phyloP scores from a whole-genome alignment of 1,140 invertebrate species.

The Caenorhabditis briggsae region DNA sequence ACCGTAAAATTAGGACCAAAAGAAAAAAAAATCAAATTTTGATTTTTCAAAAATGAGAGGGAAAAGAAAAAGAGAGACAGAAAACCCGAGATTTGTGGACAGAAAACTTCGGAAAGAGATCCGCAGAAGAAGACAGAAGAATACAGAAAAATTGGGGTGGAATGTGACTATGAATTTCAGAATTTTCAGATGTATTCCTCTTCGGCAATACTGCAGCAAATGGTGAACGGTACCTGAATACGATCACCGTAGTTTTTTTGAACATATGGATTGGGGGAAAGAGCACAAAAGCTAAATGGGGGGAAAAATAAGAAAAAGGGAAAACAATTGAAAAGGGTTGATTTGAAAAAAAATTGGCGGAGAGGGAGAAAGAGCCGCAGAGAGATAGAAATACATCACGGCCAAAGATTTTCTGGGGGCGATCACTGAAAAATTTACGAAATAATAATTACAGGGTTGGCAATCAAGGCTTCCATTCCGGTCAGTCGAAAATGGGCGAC shows the following conservation, averaged over 20 bases:
- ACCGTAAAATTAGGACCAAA: background rate
- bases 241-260: background rate
- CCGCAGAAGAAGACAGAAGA: constrained; percentile 1
- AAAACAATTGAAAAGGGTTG: background rate
- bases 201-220: constrained; percentile 56
- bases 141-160: background rate
- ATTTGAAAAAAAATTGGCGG: background rate
- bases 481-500: no score
- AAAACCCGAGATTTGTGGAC: background rate
- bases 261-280: background rate
- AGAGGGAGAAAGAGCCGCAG: constrained; percentile 33
- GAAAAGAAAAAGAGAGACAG: background rate
- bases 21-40: background rate
- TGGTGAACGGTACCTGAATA: constrained; percentile 52
- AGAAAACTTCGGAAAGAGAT: constrained; percentile 49
- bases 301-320: background rate
- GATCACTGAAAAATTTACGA: constrained; percentile 23
- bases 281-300: constrained; percentile 1
- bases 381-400: constrained; percentile 34
- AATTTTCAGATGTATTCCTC: constrained; percentile 39
- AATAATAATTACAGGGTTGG: background rate
- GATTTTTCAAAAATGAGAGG: no score
- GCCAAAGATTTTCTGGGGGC: background rate
- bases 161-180: background rate
- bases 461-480: no score